Evolutionary conservation across 2,113 vertebrate species (phyloP), one percentile per base, ranked within the genome.

Genomic region (Sialia sialis): DNA sequence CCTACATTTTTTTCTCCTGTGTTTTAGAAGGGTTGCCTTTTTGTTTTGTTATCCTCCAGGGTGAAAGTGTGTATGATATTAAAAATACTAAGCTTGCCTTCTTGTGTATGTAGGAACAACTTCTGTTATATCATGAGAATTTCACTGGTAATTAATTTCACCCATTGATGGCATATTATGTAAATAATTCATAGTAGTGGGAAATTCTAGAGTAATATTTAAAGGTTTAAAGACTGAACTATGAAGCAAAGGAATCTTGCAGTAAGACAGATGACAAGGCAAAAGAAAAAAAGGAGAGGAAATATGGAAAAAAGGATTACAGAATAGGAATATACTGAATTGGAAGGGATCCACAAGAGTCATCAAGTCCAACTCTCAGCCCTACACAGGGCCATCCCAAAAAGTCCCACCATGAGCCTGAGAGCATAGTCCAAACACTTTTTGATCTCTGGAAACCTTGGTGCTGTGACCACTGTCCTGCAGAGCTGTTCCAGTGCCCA

Each of bases 371-470:
- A 52, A 8, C 20, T 52, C 13, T n/a, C 15, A 30, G 9, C 19
- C 1, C 0, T 9, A n/a, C 15, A 29, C 4, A 13, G 22, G 1
- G 41, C 19, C 15, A 82, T 23, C 15, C 36, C 30, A 15, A 59
- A 29, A 25, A 19, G 36, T 36, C 44, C 3, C 32, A 51, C 12
- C 25, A 16, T 2, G 2, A 34, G 10, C 30, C 15, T 16, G 15
- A 51, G 25, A 60, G 10, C 3, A 30, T 7, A 43, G 10, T 43
- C 8, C 16, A 70, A 70, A 30, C 6, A 13, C 6, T 30, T 59
- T 3, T 13, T 41, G 54, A 34, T 2, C 30, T 59, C 18, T 34
- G 6, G 29, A 36, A 51, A 19, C 7, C 34, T 77, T 49, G 19
- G 11, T 41, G 34, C 44, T 69, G 29, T 49, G 29, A 41, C 30